Conservation (phyloP, 1,140 invertebrate species). For the Formica selysi region DNA sequence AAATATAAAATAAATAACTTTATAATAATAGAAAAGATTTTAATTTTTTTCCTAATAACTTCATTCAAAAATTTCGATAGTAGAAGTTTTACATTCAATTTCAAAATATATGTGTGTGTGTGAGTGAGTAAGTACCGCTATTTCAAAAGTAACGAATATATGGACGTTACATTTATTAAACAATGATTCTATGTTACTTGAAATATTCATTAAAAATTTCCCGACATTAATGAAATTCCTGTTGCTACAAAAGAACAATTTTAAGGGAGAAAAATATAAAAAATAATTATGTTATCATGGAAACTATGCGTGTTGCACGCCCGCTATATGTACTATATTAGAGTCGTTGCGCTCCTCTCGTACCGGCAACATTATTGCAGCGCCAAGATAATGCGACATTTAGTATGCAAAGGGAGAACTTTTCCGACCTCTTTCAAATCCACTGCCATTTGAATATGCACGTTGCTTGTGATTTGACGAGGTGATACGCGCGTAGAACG, state of each 20-base stretch:
- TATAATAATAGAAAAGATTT: slow-evolving; percentile 15
- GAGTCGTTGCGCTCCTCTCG: not conserved
- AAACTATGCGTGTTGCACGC: slow-evolving; percentile 4
- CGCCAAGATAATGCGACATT: slow-evolving; percentile 31
- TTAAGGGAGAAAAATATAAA: not conserved
- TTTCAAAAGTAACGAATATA: too few species aligned
- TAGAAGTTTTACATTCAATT: not conserved
- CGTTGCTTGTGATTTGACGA: slow-evolving; percentile 5
- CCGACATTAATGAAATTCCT: not conserved
- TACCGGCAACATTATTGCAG: slow-evolving; percentile 13
- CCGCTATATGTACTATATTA: not conserved
- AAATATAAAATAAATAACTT: not conserved
- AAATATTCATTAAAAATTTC: not conserved
- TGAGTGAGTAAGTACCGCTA: too few species aligned
- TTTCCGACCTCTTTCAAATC: slow-evolving; percentile 24
- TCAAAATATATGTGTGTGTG: too few species aligned
- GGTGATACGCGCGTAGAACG: slow-evolving; percentile 12
- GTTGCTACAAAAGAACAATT: not conserved
- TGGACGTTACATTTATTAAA: too few species aligned
- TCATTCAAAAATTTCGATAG: not conserved
- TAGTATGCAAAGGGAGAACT: slow-evolving; percentile 40
- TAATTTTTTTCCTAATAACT: not conserved
- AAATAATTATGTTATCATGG: not conserved
- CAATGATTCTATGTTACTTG: too few species aligned
- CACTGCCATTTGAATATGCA: slow-evolving; percentile 42